These are phyloP conservation scores for Pseudolycoriella hygida DNA, from an alignment of 2,888 invertebrate species.

Conservation along the genomic window DNA sequence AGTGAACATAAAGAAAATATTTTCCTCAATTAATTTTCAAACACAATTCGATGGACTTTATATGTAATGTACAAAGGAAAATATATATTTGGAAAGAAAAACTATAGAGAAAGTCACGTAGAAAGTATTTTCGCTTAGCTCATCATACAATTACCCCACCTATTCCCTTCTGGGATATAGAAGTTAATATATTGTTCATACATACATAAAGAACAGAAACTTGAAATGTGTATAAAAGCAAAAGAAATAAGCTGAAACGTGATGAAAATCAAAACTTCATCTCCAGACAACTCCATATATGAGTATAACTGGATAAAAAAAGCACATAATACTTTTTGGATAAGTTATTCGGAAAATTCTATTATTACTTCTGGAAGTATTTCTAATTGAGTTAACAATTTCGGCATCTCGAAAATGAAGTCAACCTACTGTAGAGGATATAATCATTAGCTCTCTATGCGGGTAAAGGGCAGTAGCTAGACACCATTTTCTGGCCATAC, in stretches of 20 bases:
- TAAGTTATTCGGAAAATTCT: neutral
- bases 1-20: slow-evolving; percentile 1
- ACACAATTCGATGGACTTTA: neutral
- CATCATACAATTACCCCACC: slow-evolving; percentile 7
- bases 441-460: too few species aligned
- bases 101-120: slow-evolving; percentile 6
- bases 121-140: slow-evolving; percentile 7
- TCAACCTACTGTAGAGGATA: too few species aligned
- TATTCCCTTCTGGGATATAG: slow-evolving; percentile 6
- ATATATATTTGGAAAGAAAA: neutral
- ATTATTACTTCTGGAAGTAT: too few species aligned
- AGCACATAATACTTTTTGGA: neutral
- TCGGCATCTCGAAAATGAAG: too few species aligned
- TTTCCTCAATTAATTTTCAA: slow-evolving; percentile 1
- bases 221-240: neutral
- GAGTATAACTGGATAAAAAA: neutral
- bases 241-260: neutral
- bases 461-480: too few species aligned
- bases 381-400: too few species aligned
- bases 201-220: neutral
- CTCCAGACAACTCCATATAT: neutral
- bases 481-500: too few species aligned
- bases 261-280: neutral
- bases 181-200: neutral
- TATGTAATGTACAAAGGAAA: too few species aligned